These are phyloP conservation scores for Idris sp. DNA, from an alignment of 1,140 invertebrate genomes.

Conservation along the genomic window DNA sequence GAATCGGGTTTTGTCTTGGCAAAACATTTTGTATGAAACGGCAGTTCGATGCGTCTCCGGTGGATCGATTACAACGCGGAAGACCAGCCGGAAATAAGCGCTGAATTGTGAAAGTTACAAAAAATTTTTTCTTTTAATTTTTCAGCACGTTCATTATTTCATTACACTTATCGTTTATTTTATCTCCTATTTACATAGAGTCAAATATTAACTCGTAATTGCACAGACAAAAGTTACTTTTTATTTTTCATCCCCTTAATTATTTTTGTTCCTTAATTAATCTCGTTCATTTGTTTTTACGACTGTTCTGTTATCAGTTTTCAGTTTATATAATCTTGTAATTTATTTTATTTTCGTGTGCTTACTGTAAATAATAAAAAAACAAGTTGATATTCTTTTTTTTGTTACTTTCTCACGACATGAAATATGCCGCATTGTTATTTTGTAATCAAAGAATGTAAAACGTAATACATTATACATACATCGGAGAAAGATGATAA, in stretches of 20 bases:
- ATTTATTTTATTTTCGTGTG: too few species aligned
- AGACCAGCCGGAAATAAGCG: slow-evolving; percentile 43
- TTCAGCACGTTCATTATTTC: slow-evolving; percentile 6
- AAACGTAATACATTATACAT: slow-evolving; percentile 47
- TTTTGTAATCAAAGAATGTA: slow-evolving; percentile 41
- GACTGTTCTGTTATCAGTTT: too few species aligned
- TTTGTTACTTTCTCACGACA: slow-evolving; percentile 17
- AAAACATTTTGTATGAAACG: slow-evolving; percentile 30
- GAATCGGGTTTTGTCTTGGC: slow-evolving; percentile 33
- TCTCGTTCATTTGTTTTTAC: too few species aligned
- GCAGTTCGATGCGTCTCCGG: slow-evolving; percentile 19
- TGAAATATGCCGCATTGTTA: slow-evolving; percentile 37
- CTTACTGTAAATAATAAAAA: too few species aligned
- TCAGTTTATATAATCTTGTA: too few species aligned
- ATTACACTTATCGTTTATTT: too few species aligned
- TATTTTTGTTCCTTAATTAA: too few species aligned
- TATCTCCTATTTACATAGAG: too few species aligned
- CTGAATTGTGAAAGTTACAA: slow-evolving; percentile 25
- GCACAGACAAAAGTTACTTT: too few species aligned
- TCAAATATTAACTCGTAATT: too few species aligned
- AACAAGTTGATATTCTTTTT: too few species aligned
- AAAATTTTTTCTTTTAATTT: slow-evolving; percentile 27
- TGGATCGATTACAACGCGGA: slow-evolving; percentile 55
- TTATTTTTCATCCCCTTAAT: too few species aligned
- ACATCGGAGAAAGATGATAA: slow-evolving; percentile 49